These are phyloP conservation scores for Bradypodion ventrale DNA, from an alignment of 2,797 vertebrate species.

Conservation along the genomic window DNA sequence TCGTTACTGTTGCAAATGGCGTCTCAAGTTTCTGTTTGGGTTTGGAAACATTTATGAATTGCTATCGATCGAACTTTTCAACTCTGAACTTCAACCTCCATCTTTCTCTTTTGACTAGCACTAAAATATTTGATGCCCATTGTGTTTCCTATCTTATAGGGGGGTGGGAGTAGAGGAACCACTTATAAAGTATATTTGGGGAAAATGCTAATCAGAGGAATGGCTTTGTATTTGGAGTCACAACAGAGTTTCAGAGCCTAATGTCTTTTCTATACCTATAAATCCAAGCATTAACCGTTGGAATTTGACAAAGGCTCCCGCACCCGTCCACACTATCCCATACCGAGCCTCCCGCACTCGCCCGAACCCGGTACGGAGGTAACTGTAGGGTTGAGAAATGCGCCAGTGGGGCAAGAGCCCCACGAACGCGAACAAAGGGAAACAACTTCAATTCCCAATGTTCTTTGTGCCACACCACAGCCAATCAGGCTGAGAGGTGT, in stretches of 20 bases:
- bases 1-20: constrained; percentile 72
- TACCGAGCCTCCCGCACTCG: no score
- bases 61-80: constrained; percentile 65
- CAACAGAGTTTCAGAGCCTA: background rate
- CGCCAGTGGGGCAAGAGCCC: no score
- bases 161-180: background rate
- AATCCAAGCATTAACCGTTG: no score
- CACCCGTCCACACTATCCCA: no score
- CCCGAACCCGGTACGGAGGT: no score
- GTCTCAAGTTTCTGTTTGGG: constrained; percentile 70
- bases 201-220: background rate
- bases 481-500: no score
- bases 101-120: background rate
- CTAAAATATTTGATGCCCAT: constrained; percentile 5
- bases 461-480: no score
- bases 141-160: background rate
- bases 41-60: constrained; percentile 61
- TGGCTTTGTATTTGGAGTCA: background rate
- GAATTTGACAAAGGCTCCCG: no score
- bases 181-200: background rate
- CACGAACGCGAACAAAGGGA: no score
- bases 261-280: background rate
- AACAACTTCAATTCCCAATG: no score
- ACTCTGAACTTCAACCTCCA: constrained; percentile 21
- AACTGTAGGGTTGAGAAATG: no score